Percentiles rank a stretch among this genome's conserved stretches.
These are phyloP conservation scores for Tachystola acroxantha DNA, from an alignment of 2,888 invertebrate species.

Conservation along the genomic window DNA sequence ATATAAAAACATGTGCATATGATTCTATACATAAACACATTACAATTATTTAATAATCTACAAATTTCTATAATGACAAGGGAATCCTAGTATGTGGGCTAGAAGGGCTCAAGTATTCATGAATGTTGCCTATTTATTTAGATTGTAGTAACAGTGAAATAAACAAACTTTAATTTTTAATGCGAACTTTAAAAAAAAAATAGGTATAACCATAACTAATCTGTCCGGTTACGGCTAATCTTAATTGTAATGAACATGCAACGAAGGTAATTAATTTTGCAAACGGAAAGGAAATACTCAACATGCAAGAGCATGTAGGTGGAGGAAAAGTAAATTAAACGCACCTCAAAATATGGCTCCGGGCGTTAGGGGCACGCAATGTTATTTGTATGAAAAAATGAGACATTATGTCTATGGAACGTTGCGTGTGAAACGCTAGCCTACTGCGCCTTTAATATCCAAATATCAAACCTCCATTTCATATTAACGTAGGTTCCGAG, in stretches of 20 bases:
- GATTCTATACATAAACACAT: too few relatives aligned
- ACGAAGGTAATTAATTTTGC: conserved; percentile 33
- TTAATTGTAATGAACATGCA: conserved; percentile 16
- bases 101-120: too few relatives aligned
- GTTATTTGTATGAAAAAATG: conserved; percentile 14
- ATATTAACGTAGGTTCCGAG: too few relatives aligned
- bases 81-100: too few relatives aligned
- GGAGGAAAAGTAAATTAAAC: conserved; percentile 34
- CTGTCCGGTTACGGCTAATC: background rate
- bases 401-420: conserved; percentile 23
- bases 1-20: too few relatives aligned
- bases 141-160: too few relatives aligned
- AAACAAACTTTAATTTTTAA: too few relatives aligned
- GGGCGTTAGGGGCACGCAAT: conserved; percentile 35
- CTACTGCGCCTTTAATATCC: conserved; percentile 12
- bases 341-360: conserved; percentile 30
- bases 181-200: too few relatives aligned
- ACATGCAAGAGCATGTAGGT: conserved; percentile 30
- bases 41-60: too few relatives aligned
- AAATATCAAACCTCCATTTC: background rate
- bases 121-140: too few relatives aligned
- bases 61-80: too few relatives aligned
- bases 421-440: conserved; percentile 38
- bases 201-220: too few relatives aligned
- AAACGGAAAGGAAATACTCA: conserved; percentile 40